phyloP scores from a whole-genome alignment of 2,113 vertebrate genomes.

The Eulemur macaco region DNA sequence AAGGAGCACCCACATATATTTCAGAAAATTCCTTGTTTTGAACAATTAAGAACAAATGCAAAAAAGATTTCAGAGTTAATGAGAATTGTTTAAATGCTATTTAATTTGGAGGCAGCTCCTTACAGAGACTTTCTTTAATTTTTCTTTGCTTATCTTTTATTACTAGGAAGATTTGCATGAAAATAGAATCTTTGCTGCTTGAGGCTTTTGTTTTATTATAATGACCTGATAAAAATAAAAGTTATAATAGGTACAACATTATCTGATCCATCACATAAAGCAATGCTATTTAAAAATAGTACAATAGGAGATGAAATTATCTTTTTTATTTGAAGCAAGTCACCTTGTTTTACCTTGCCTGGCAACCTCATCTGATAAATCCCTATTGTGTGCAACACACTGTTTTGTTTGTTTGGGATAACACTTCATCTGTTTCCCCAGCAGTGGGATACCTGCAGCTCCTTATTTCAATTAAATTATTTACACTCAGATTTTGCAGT shows the following conservation, averaged over 20 bases:
- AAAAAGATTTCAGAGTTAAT: conserved; percentile 53
- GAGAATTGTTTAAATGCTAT: conserved; percentile 53
- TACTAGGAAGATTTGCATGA: conserved; percentile 69
- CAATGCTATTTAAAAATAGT: conserved; percentile 52
- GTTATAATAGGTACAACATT: conserved; percentile 78
- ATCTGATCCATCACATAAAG: conserved; percentile 62
- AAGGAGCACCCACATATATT: conserved; percentile 4
- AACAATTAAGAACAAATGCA: conserved; percentile 52
- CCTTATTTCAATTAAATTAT: conserved; percentile 64
- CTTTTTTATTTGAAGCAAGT: conserved; percentile 58
- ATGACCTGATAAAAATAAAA: conserved; percentile 69
- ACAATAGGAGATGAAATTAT: conserved; percentile 52
- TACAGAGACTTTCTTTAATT: conserved; percentile 29
- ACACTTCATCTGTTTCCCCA: not conserved
- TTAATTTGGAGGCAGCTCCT: conserved; percentile 53
- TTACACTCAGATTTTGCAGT: conserved; percentile 15
- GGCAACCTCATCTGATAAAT: conserved; percentile 69
- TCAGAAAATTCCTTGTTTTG: not conserved
- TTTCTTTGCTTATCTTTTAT: conserved; percentile 64
- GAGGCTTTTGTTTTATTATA: conserved; percentile 71
- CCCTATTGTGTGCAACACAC: not conserved
- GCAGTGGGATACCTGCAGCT: not conserved
- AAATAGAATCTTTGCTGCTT: conserved; percentile 60
- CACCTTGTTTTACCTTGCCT: conserved; percentile 64
- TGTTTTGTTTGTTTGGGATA: conserved; percentile 54